Evolutionary conservation across 2,888 invertebrate species (phyloP), one percentile per base, ranked within the genome.

Genomic region (Exocentrus adspersus): DNA sequence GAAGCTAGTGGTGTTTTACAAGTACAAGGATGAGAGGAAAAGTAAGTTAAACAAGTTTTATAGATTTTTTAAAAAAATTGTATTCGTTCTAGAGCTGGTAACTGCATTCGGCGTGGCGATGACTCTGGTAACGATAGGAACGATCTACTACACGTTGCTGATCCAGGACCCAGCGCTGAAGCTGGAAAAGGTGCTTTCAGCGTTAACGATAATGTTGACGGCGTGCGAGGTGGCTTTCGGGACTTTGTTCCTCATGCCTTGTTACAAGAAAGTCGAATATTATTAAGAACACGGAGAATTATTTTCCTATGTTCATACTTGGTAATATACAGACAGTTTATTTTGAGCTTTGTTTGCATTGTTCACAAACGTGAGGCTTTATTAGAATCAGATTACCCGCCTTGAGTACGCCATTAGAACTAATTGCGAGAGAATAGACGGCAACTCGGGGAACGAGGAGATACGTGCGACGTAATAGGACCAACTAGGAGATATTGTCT

Each of bases 231-330:
- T 75, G 7, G 21, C 70, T 17, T 75, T 72, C 60, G 75, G 73
- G 2, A 14, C 70, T 12, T 65, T 74, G 60, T 72, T 50, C 58
- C 62, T 74, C 28, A 62, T 70, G 59, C 72, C 74, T 17, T 75
- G 74, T 67, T 74, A 70, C 48, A 72, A 71, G 24, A 72, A 65
- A 63, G 70, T 72, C 0, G 75, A 75, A 53, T 77, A 73, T 65
- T 76, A 75, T 64, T 75, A 70, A 54, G 14, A 2, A 1, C 12
- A 37, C 2, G n/a, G 12, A 37, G 14, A n/a, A n/a, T n/a, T n/a
- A n/a, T n/a, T n/a, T n/a, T n/a, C n/a, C n/a, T n/a, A n/a, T n/a
- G n/a, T n/a, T n/a, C n/a, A n/a, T n/a, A n/a, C n/a, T n/a, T n/a
- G n/a, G n/a, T n/a, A n/a, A n/a, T 24, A 24, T 24, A 24, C 24